phyloP scores from a whole-genome alignment of 2,113 vertebrate species.

The Shinisaurus crocodilurus region DNA sequence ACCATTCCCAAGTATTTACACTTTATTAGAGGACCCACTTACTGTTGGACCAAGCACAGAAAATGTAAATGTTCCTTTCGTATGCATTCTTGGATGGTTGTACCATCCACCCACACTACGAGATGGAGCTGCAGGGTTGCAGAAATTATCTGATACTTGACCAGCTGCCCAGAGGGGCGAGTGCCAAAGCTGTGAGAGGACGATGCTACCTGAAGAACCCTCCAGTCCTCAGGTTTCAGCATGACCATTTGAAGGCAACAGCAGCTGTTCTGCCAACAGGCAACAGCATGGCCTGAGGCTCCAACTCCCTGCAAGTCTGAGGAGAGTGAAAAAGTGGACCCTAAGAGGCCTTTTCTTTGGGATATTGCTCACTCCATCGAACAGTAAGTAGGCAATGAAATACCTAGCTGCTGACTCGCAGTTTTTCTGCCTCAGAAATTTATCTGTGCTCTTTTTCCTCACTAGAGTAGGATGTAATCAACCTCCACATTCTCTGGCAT shows the following conservation, averaged over 20 bases:
- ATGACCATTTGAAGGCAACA: slow-evolving; percentile 36
- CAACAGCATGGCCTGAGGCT: slow-evolving; percentile 24
- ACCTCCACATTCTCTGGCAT: neutral
- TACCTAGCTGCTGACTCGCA: neutral
- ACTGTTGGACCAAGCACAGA: neutral
- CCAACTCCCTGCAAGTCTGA: slow-evolving; percentile 11
- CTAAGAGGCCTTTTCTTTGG: slow-evolving; percentile 13
- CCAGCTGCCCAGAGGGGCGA: slow-evolving; percentile 38
- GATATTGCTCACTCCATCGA: slow-evolving; percentile 27
- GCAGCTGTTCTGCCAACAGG: slow-evolving; percentile 41
- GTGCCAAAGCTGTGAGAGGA: slow-evolving; percentile 31
- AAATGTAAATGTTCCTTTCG: neutral
- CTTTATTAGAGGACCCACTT: neutral
- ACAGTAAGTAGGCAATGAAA: slow-evolving; percentile 38
- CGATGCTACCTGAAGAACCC: slow-evolving; percentile 44
- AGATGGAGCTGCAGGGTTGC: slow-evolving; percentile 32
- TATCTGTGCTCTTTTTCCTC: neutral
- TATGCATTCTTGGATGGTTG: neutral
- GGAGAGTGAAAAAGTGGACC: slow-evolving; percentile 28
- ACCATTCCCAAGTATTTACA: neutral
- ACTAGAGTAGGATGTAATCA: neutral
- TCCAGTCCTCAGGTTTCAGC: slow-evolving; percentile 36
- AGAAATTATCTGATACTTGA: slow-evolving; percentile 38
- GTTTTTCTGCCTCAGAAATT: neutral
- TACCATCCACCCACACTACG: neutral